Base-by-base conservation (phyloP, 1,140 invertebrate genomes). In the Eriosoma lanigerum region DNA sequence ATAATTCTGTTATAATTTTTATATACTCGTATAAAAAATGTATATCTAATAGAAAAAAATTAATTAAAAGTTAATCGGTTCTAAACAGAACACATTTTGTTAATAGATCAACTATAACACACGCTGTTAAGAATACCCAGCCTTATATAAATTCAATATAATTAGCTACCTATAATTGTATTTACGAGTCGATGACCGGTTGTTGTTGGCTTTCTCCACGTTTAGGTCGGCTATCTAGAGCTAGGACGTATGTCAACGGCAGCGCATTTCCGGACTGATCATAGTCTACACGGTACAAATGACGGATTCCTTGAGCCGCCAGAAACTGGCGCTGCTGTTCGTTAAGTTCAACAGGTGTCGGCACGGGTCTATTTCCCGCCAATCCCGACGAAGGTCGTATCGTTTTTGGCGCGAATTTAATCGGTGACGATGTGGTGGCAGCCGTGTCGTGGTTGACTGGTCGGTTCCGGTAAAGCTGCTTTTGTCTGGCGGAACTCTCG, bases 261-360 rank as follows among this genome's bases (percentile, higher is more conserved):
- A 78, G 48, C 6, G 72, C 64, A 48, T 82, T 81, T 26, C 82
- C 73, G 3, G 78, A 80, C 52, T 82, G 81, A n/a, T 82, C 80
- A 15, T 76, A 73, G 50, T 83, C 81, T n/a, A 82, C 83, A 6
- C 81, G 80, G 29, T 87, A 84, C n/a, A 87, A 82, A n/a, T 84
- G 86, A 0, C 86, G 86, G 13, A 87, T 84, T 32, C 86, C 87
- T 72, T 86, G 85, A 24, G 84, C 85, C 19, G 84, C 84, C 0
- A 85, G 83, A 17, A 82, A 81, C 3, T 85, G 84, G 26, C 82
- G 81, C 15, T 83, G 83, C 66, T 86, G 84, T 0, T 82, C 82
- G 4, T 85, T 85, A 19, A 85, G 85, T 54, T 86, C 81, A n/a
- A 86, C 84, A 9, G 85, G 84, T 52, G 82, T 82, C 21, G 85